Conservation (phyloP, 2,113 vertebrate species). For the Xenotilapia flavipinnis region DNA sequence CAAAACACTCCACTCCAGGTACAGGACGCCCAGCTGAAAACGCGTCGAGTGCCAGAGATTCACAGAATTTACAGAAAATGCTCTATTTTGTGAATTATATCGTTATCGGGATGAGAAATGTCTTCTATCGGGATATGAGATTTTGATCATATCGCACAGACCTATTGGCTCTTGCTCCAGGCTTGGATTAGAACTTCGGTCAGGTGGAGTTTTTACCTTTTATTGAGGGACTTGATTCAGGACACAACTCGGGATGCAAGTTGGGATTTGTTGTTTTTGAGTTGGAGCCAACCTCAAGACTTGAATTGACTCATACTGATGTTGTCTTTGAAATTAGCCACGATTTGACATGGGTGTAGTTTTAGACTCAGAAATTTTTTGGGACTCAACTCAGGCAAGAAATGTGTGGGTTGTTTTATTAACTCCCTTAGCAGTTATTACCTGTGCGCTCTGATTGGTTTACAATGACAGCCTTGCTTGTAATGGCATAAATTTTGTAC, state of each 20-base stretch:
- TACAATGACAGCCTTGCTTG: background rate
- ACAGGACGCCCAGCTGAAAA: background rate
- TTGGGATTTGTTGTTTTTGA: background rate
- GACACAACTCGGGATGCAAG: background rate
- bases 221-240: background rate
- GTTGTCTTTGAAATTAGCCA: background rate
- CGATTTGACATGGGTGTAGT: background rate
- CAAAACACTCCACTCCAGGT: background rate
- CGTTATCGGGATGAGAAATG: background rate
- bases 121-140: background rate
- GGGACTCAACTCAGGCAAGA: background rate
- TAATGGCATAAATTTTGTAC: background rate
- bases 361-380: background rate
- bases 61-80: background rate
- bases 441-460: background rate
- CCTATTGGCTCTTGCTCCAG: background rate
- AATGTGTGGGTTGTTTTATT: background rate
- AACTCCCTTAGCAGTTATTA: background rate
- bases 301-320: background rate
- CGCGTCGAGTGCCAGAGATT: background rate
- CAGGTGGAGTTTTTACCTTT: background rate
- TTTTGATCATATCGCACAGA: background rate
- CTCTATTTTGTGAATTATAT: background rate
- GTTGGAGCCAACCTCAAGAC: background rate
- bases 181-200: background rate